These are phyloP conservation scores for Gonatopus flavifemur DNA, from an alignment of 1,140 invertebrate genomes.

Conservation along the genomic window DNA sequence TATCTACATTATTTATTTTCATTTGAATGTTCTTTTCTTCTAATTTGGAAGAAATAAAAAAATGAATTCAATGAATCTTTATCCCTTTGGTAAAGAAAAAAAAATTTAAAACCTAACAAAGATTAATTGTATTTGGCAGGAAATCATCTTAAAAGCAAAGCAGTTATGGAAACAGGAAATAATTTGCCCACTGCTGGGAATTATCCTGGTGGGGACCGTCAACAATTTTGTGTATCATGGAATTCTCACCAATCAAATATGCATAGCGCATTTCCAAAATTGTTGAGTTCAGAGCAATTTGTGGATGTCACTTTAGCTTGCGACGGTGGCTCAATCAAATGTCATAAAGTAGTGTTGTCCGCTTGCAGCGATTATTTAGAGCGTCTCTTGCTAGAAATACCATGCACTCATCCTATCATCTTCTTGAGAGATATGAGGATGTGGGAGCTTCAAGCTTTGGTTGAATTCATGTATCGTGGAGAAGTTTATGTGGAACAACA, in stretches of 20 bases:
- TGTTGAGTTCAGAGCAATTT: constrained; percentile 82
- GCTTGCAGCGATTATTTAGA: constrained; percentile 86
- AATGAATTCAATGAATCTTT: no score
- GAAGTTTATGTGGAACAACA: constrained; percentile 85
- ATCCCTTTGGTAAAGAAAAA: no score
- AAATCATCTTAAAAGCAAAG: constrained; percentile 8
- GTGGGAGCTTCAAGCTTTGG: constrained; percentile 78
- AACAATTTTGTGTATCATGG: constrained; percentile 67
- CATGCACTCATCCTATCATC: constrained; percentile 84
- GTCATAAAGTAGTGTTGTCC: constrained; percentile 83
- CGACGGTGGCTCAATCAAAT: constrained; percentile 82
- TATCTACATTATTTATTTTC: no score
- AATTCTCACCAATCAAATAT: constrained; percentile 68
- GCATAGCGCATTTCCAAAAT: constrained; percentile 71
- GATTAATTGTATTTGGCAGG: constrained; percentile 24
- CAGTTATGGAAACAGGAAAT: constrained; percentile 48
- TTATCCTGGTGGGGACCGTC: constrained; percentile 50
- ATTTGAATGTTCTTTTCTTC: no score
- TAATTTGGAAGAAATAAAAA: no score
- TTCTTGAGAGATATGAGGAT: constrained; percentile 76
- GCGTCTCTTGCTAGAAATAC: constrained; percentile 77
- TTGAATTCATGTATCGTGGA: constrained; percentile 87
- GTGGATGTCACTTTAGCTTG: constrained; percentile 88
- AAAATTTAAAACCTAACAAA: no score
- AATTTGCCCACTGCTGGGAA: constrained; percentile 44